A percentile compares a stretch with the other conserved stretches of the same genome.
Conservation (phyloP, 2,888 invertebrate genomes). For the Dicroscelio sp. region DNA sequence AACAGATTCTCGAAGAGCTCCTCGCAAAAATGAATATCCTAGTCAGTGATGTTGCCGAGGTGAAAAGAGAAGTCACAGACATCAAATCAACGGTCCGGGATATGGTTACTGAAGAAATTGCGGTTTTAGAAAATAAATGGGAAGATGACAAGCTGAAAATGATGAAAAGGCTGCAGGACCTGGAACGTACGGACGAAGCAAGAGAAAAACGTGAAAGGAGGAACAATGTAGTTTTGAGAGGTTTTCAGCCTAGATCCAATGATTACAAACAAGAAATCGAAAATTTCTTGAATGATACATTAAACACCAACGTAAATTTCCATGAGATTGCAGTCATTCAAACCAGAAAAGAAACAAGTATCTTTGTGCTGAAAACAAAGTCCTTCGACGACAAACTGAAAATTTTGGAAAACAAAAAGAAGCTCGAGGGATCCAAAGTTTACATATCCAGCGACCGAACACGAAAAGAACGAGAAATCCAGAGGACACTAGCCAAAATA, state of each 20-base stretch:
- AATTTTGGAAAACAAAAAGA: constrained; percentile 1
- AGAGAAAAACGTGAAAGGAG: neutral
- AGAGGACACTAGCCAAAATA: constrained; percentile 10
- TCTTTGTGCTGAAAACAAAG: neutral
- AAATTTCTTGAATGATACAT: neutral
- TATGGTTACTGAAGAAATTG: neutral
- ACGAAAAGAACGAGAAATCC: constrained; percentile 9
- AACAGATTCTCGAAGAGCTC: neutral
- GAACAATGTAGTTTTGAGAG: neutral
- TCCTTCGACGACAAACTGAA: neutral
- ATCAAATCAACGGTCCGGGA: constrained; percentile 1
- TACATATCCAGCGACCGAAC: constrained; percentile 12
- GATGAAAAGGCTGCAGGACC: neutral
- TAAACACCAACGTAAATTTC: neutral
- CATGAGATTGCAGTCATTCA: neutral
- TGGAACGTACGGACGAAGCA: neutral
- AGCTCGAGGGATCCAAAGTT: neutral
- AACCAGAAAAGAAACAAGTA: neutral
- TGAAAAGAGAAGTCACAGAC: neutral
- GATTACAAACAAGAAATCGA: neutral
- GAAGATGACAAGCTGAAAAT: neutral
- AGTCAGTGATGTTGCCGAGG: neutral
- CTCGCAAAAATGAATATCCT: neutral
- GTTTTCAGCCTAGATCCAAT: neutral
- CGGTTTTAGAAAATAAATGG: neutral